phyloP scores from a whole-genome alignment of 2,888 invertebrate species.

The Halictus quadricinctus region DNA sequence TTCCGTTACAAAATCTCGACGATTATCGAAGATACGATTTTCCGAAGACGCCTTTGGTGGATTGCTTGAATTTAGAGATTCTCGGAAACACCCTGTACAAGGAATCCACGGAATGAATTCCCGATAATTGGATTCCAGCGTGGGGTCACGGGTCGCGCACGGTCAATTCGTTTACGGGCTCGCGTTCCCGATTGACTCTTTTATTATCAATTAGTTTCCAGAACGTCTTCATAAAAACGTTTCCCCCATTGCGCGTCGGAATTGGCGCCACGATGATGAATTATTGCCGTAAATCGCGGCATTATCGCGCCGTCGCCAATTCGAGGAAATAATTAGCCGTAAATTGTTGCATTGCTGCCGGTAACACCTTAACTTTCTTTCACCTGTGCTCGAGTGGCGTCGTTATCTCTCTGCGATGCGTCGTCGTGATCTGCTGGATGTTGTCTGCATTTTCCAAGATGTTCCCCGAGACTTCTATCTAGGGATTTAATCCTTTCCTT shows the following conservation, averaged over 20 bases:
- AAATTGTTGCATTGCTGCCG: constrained; percentile 57
- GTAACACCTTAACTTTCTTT: constrained; percentile 27
- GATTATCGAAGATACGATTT: not conserved
- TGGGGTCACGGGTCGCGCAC: constrained; percentile 51
- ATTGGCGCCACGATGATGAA: constrained; percentile 57
- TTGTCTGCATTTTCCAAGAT: not conserved
- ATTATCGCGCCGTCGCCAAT: constrained; percentile 34
- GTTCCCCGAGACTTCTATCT: not conserved
- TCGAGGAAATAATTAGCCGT: constrained; percentile 58
- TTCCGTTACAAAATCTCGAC: not conserved
- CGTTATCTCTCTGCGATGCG: not conserved
- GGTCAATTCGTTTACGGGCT: constrained; percentile 54
- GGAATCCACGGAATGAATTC: constrained; percentile 33
- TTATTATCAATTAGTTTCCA: constrained; percentile 65
- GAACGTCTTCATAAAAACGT: constrained; percentile 60
- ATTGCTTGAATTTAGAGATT: not conserved
- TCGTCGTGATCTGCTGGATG: not conserved
- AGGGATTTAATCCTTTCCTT: not conserved
- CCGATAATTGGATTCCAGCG: constrained; percentile 58
- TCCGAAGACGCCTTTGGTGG: too few species aligned
- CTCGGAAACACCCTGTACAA: not conserved
- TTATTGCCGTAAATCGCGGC: constrained; percentile 53
- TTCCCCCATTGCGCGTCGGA: constrained; percentile 47
- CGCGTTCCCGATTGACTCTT: constrained; percentile 34
- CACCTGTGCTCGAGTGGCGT: not conserved